Evolutionary conservation across 2,797 vertebrate genomes (phyloP).

Genomic region (Phataginus tetradactyla): DNA sequence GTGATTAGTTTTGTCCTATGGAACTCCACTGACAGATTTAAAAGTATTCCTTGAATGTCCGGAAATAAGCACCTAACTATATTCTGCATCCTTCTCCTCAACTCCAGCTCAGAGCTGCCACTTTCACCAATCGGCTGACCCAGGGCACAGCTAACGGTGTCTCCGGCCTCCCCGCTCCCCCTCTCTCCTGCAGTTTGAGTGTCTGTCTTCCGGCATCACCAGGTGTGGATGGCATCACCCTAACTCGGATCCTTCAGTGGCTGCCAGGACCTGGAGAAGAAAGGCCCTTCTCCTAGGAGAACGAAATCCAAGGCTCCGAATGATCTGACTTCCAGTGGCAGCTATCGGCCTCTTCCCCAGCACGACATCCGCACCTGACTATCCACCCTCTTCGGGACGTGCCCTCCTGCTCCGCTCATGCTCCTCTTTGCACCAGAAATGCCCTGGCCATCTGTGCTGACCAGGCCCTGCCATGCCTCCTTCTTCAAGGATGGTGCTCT

Average conservation of each 20-base stretch:
- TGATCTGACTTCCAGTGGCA: background rate
- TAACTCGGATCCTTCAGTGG: background rate
- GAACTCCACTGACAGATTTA: background rate
- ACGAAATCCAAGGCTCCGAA: background rate
- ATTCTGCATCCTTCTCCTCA: background rate
- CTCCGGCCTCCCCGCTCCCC: fast-evolving
- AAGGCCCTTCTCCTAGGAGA: background rate
- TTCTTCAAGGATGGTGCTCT: background rate
- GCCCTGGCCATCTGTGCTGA: background rate
- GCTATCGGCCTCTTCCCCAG: background rate
- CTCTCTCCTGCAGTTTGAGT: background rate
- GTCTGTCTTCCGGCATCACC: background rate
- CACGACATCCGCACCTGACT: background rate
- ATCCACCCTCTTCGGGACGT: background rate
- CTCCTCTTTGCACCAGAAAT: background rate
- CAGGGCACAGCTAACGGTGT: fast-evolving
- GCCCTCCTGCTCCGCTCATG: background rate
- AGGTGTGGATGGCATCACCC: background rate
- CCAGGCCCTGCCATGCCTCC: background rate
- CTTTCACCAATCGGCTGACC: too few relatives aligned
- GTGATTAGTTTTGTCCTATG: background rate
- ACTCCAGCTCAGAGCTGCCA: background rate
- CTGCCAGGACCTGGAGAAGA: background rate
- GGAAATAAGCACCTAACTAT: background rate
- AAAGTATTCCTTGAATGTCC: background rate